Base-by-base conservation (phyloP, 2,113 vertebrate species). In the Zosterops japonicus region DNA sequence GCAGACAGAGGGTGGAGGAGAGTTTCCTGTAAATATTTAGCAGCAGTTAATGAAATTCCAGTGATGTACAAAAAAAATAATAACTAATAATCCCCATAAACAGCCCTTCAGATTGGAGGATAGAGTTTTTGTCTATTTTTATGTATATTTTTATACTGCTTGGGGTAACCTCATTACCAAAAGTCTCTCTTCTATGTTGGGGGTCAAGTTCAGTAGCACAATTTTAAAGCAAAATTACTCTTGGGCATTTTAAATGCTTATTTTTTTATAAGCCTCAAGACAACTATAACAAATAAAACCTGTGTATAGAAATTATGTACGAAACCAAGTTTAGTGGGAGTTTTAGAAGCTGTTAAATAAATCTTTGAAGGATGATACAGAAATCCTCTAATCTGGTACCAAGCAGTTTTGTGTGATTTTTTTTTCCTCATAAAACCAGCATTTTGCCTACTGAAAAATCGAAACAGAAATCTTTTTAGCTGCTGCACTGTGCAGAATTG, bases 61-160 rank as follows among this genome's bases (percentile, higher is more conserved):
- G 61, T 76, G 86, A 78, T 91, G 68, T 91, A 89, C 17, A 77
- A 81, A 81, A 57, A 31, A 41, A 8, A 7, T 8, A 59, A 41
- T 16, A 53, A 64, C 41, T 67, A 85, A 68, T 31, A 72, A 88
- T 64, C 63, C 89, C 92, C 92, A 79, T 9, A 5, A 64, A 11
- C 50, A 69, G 89, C 24, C 57, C 78, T 78, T 94, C 82, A 8
- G 63, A 86, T 95, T 83, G 93, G 94, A 96, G 92, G 83, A 60
- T 11, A 87, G 55, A 91, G 74, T 55, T 69, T 78, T 67, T 78
- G 69, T 50, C 85, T 81, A 87, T 95, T 95, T 91, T 94, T 93
- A 85, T 92, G 94, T 96, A 21, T 97, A 95, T 97, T 98, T 97
- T 97, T 97, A 92, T 95, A 81, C 82, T 89, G 83, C 93, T 95